Percentiles rank a stretch among this genome's conserved stretches.
phyloP scores from a whole-genome alignment of 35 echinoderm and acorn worm genomes.

The Strongylocentrotus purpuratus region DNA sequence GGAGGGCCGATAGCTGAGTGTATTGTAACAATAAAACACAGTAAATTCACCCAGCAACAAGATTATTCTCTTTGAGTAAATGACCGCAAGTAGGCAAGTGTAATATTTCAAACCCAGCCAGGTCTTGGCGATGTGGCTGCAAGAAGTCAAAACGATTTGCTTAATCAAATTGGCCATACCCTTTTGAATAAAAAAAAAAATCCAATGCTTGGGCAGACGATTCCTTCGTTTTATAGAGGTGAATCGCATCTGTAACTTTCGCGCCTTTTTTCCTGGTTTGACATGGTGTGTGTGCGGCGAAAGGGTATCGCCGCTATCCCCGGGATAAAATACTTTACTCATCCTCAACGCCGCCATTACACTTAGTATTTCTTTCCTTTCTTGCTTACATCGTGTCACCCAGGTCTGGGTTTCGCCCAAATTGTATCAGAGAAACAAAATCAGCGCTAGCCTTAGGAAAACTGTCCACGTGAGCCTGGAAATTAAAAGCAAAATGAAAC shows the following conservation, averaged over 20 bases:
- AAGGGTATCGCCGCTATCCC: conserved; percentile 42
- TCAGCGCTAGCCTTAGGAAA: conserved; percentile 46
- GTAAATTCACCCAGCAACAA: conserved; percentile 52
- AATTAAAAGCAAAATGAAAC: conserved; percentile 55
- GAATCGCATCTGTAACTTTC: conserved; percentile 47
- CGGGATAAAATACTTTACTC: conserved; percentile 40
- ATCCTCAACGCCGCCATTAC: background rate
- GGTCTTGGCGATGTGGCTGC: conserved; percentile 1
- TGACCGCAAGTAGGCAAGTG: conserved; percentile 50
- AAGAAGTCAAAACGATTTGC: conserved; percentile 53
- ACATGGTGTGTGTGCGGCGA: background rate
- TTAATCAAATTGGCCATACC: conserved; percentile 56
- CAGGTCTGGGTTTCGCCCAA: conserved; percentile 34
- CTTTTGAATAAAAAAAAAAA: conserved; percentile 42
- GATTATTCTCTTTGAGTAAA: conserved; percentile 50
- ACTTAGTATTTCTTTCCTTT: conserved; percentile 7
- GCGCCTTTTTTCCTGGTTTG: conserved; percentile 18
- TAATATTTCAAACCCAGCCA: conserved; percentile 52
- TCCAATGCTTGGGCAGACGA: conserved; percentile 33
- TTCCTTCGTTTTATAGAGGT: conserved; percentile 24
- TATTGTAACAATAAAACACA: conserved; percentile 54
- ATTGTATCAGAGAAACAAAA: conserved; percentile 55
- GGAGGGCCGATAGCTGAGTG: conserved; percentile 15
- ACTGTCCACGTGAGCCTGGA: conserved; percentile 33
- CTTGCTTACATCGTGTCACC: background rate